Evolutionary conservation across 2,113 vertebrate genomes (phyloP).

Genomic region (Dolichallabes microphthalmus): DNA sequence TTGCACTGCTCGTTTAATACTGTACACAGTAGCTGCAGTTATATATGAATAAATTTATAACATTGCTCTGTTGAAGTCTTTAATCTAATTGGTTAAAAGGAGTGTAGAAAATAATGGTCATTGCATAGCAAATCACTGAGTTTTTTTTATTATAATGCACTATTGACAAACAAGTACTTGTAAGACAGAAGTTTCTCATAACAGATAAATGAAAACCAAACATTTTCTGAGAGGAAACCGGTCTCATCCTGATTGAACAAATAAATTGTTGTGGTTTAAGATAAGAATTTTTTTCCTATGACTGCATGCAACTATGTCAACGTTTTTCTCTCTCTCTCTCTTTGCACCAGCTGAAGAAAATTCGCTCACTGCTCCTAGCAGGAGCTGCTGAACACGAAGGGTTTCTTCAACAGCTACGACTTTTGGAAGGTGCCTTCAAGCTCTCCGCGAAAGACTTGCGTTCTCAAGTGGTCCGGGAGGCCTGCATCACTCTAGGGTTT

Average conservation of each 20-base stretch:
- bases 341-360: slow-evolving; percentile 85
- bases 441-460: slow-evolving; percentile 93
- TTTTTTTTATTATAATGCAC: background rate
- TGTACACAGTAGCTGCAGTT: background rate
- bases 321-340: slow-evolving; percentile 12
- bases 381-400: slow-evolving; percentile 89
- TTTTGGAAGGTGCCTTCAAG: slow-evolving; percentile 90
- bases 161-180: background rate
- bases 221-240: no score
- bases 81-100: background rate
- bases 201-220: background rate
- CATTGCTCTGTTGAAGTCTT: background rate
- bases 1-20: background rate
- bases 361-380: slow-evolving; percentile 89
- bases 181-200: background rate
- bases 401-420: slow-evolving; percentile 91
- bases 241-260: no score
- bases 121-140: background rate
- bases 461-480: slow-evolving; percentile 95
- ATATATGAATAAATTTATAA: background rate
- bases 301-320: background rate
- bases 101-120: background rate
- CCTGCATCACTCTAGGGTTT: slow-evolving; percentile 95
- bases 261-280: background rate
- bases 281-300: background rate